Evolutionary conservation across 2,113 vertebrate species (phyloP), one percentile per base, ranked within the genome.

Genomic region (Trichechus manatus): DNA sequence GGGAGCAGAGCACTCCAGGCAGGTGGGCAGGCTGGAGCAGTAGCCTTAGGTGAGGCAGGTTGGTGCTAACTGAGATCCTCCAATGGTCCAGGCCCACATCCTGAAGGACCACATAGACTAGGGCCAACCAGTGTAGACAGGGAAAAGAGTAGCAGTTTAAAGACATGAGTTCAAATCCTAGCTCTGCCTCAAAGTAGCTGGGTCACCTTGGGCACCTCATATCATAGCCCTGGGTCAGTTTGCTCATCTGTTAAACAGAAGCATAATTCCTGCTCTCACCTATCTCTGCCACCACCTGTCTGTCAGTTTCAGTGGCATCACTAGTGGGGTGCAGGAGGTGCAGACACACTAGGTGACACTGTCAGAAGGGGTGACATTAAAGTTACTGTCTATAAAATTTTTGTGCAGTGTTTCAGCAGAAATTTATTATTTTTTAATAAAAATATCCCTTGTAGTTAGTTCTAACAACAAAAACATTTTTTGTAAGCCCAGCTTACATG

Each of bases 151-250:
- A 39, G 31, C 19, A 87, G 82, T 83, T 68, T 81, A 77, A 75
- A 63, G 44, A 64, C 39, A 20, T 0, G 9, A 29, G 6, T 86
- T 85, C 70, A 91, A 77, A 87, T 89, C n/a, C 10, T 61, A 61
- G n/a, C 29, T 82, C 31, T 72, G n/a, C 44, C 15, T 39, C 5
- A 9, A 29, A 56, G 68, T 50, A 39, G n/a, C 80, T n/a, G 15
- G 9, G 14, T 31, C 14, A 13, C 13, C 64, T n/a, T 42, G 14
- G 9, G 8, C 3, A 1, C 1, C 3, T 31, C 9, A 1, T 20
- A 15, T 20, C 17, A 1, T 33, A 47, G 25, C 5, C 3, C 27
- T 42, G 68, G 63, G 59, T 96, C 79, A 61, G 68, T 56, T 91
- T 93, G 42, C 66, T 72, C 36, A 74, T n/a, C 17, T 66, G 79